Evolutionary conservation across 2,888 invertebrate species (phyloP).

Genomic region (Ophioninae sp.): DNA sequence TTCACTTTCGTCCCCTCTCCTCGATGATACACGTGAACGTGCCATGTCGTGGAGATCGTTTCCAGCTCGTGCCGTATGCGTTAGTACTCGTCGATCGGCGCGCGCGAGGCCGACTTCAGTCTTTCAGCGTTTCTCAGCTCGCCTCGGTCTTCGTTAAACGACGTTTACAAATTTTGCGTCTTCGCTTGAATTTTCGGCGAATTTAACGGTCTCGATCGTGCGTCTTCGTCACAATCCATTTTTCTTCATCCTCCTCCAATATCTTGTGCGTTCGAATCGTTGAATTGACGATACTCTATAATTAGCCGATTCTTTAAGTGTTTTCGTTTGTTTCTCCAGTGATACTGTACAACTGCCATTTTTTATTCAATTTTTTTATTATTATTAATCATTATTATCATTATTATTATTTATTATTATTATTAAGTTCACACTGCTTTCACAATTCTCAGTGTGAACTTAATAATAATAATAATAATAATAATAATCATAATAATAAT

Average conservation of each 20-base stretch:
- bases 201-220: neutral
- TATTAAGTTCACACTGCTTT: too few species aligned
- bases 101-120: slow-evolving; percentile 5
- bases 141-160: slow-evolving; percentile 5
- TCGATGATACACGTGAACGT: slow-evolving; percentile 1
- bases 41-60: slow-evolving; percentile 5
- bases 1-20: slow-evolving; percentile 35
- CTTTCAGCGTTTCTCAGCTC: slow-evolving; percentile 17
- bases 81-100: neutral
- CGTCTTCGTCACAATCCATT: slow-evolving; percentile 1
- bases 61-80: neutral
- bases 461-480: too few species aligned
- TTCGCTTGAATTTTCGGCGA: neutral
- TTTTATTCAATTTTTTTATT: neutral
- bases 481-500: too few species aligned
- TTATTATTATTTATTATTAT: too few species aligned
- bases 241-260: neutral
- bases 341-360: neutral
- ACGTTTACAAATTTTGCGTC: slow-evolving; percentile 8
- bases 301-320: neutral
- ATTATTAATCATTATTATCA: neutral
- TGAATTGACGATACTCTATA: neutral
- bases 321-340: neutral
- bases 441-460: too few species aligned
- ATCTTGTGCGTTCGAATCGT: neutral